Conservation (phyloP, 2,888 invertebrate genomes). For the Eupithecia dodoneata region DNA sequence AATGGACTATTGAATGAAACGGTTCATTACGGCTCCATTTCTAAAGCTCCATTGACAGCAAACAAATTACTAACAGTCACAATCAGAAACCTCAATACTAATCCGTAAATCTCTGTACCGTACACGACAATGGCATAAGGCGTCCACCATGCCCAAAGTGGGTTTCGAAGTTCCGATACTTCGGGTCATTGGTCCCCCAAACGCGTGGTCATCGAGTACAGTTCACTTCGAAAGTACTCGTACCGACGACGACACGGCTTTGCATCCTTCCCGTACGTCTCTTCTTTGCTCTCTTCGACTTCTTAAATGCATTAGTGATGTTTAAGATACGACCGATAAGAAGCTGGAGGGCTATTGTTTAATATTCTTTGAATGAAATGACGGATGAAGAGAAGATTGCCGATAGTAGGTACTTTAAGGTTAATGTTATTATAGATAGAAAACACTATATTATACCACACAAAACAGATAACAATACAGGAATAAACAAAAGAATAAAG, state of each 20-base stretch:
- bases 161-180: constrained; percentile 52
- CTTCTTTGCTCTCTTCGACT: too few relatives aligned
- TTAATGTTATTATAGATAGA: too few relatives aligned
- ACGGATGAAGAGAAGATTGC: too few relatives aligned
- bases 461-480: too few relatives aligned
- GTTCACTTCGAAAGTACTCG: constrained; percentile 3
- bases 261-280: not conserved
- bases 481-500: too few relatives aligned
- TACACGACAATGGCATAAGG: constrained; percentile 41
- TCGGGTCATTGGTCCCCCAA: constrained; percentile 73
- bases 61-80: constrained; percentile 23
- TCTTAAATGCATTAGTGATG: not conserved
- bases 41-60: constrained; percentile 10
- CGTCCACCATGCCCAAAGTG: constrained; percentile 44
- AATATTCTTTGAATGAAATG: too few relatives aligned
- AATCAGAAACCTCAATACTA: constrained; percentile 23
- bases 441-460: too few relatives aligned
- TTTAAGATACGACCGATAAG: not conserved
- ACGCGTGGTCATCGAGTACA: constrained; percentile 60
- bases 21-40: not conserved
- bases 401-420: too few relatives aligned
- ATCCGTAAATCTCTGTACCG: constrained; percentile 25
- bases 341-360: not conserved
- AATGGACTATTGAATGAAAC: not conserved
- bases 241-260: not conserved